Conservation (phyloP, 1,140 invertebrate species). For the Melipona quadrifasciata region DNA sequence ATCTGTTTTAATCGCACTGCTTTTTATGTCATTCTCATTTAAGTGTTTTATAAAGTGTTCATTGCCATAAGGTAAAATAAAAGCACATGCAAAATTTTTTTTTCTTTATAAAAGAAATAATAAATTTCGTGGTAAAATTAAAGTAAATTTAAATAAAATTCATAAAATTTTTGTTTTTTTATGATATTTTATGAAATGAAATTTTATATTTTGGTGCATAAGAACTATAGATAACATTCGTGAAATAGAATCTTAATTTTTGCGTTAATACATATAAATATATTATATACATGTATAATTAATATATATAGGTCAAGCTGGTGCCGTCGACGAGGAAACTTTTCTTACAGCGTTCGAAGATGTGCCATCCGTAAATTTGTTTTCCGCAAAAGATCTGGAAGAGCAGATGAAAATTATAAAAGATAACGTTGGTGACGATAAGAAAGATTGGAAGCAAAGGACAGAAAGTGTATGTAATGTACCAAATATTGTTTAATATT, state of each 20-base stretch:
- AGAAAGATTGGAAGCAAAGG: constrained; percentile 96
- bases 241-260: background rate
- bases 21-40: constrained; percentile 6
- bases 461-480: constrained; percentile 91
- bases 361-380: constrained; percentile 91
- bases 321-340: constrained; percentile 93
- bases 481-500: constrained; percentile 5
- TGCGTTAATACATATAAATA: background rate
- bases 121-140: background rate
- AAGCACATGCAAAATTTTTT: constrained; percentile 32
- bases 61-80: background rate
- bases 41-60: background rate
- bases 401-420: constrained; percentile 90
- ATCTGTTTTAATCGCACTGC: constrained; percentile 2
- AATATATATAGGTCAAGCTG: constrained; percentile 84
- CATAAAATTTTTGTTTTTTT: background rate
- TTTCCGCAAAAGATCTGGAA: constrained; percentile 91
- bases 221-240: background rate
- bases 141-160: background rate
- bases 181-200: background rate
- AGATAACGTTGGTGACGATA: constrained; percentile 89
- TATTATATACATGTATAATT: background rate
- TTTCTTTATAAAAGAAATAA: background rate
- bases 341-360: constrained; percentile 94
- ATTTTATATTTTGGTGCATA: background rate